Conservation (phyloP, 2,888 invertebrate species). For the Agonum fuliginosum region DNA sequence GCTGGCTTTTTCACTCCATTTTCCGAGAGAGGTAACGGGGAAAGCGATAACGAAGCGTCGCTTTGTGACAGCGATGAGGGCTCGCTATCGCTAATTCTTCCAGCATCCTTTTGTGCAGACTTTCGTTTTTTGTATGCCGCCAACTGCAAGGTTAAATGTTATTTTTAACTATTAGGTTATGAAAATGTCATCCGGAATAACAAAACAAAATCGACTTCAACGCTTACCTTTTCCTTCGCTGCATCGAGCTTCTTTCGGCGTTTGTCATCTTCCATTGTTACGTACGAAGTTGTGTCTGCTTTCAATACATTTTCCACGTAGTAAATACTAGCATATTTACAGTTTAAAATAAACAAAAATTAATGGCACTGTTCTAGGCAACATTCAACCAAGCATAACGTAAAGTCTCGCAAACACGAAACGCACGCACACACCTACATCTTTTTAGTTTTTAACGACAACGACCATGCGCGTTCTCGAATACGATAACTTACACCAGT, state of each 20-base stretch:
- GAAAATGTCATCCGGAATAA: constrained; percentile 32
- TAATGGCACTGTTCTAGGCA: constrained; percentile 53
- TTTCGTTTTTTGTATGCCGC: constrained; percentile 61
- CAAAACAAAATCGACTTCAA: constrained; percentile 38
- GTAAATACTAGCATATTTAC: constrained; percentile 19
- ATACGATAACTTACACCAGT: neutral
- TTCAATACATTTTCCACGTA: constrained; percentile 13
- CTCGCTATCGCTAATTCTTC: constrained; percentile 55
- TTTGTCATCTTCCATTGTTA: constrained; percentile 61
- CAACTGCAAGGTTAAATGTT: constrained; percentile 60
- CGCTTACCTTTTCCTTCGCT: constrained; percentile 62
- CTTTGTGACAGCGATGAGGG: constrained; percentile 60
- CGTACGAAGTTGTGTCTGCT: neutral
- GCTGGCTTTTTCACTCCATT: constrained; percentile 51
- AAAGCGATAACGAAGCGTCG: constrained; percentile 62
- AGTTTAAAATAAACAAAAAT: constrained; percentile 52
- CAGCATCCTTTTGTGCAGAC: constrained; percentile 51
- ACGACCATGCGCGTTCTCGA: neutral
- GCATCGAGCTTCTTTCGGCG: constrained; percentile 61
- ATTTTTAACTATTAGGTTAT: constrained; percentile 48
- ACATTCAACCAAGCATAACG: constrained; percentile 54
- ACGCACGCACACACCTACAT: constrained; percentile 6
- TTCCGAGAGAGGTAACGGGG: constrained; percentile 62
- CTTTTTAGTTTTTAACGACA: neutral
- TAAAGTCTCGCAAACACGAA: constrained; percentile 39